Conservation (phyloP, 2,888 invertebrate genomes). For the Geophilus truncorum region DNA sequence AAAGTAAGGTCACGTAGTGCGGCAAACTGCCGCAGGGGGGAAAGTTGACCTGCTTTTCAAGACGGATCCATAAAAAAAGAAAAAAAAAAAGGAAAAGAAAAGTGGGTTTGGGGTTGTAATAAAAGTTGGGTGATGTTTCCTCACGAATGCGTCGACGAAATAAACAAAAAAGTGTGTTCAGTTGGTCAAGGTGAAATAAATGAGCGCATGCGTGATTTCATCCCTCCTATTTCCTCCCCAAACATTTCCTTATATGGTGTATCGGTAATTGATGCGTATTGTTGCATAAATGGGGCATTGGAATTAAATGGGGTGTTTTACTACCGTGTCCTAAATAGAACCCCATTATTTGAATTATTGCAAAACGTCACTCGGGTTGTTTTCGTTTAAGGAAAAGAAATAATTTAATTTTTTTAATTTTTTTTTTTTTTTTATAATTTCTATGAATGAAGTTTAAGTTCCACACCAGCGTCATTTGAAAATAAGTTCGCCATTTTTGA, state of each 20-base stretch:
- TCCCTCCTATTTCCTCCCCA: background rate
- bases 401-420: background rate
- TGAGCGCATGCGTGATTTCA: background rate
- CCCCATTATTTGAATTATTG: background rate
- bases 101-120: background rate
- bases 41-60: background rate
- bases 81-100: background rate
- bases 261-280: background rate
- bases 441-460: background rate
- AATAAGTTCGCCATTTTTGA: background rate
- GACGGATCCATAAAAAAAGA: background rate
- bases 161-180: background rate
- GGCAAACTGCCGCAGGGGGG: background rate
- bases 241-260: background rate
- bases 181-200: background rate
- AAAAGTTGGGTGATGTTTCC: background rate
- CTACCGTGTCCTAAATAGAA: background rate
- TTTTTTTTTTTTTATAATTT: background rate
- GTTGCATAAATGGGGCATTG: background rate
- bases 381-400: background rate
- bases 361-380: background rate
- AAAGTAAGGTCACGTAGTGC: background rate
- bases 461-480: no score
- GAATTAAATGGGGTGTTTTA: background rate
- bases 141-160: background rate